Conservation (phyloP, 30 jellyfish, hydroid and myxozoan species). For the Aurelia coerulea region DNA sequence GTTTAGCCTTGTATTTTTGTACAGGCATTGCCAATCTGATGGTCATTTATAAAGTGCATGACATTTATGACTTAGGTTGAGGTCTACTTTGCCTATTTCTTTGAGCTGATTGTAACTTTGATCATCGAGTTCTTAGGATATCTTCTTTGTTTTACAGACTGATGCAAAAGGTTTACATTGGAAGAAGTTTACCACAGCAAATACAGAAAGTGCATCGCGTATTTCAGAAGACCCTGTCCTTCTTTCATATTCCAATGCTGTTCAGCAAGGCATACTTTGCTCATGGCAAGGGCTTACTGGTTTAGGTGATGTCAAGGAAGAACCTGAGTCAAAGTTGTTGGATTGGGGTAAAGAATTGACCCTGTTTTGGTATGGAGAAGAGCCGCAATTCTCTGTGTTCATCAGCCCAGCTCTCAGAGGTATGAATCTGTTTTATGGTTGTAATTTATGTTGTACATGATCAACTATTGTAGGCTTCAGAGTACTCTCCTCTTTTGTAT, state of each 20-base stretch:
- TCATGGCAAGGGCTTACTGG: conserved; percentile 77
- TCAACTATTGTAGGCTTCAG: no score
- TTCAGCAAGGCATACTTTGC: conserved; percentile 78
- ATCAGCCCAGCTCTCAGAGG: conserved; percentile 77
- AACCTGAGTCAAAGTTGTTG: conserved; percentile 36
- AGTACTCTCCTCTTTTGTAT: no score
- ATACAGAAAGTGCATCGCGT: conserved; percentile 39
- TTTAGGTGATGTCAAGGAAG: conserved; percentile 42
- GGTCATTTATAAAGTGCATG: no score
- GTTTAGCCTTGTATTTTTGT: no score
- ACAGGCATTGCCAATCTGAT: no score
- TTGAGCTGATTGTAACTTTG: neutral
- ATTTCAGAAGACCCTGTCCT: conserved; percentile 90
- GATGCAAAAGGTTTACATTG: conserved; percentile 92
- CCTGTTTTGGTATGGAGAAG: conserved; percentile 96
- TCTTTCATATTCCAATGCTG: conserved; percentile 79
- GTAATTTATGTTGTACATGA: no score
- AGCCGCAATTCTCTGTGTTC: conserved; percentile 76
- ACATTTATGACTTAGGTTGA: no score
- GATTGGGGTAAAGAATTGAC: conserved; percentile 76
- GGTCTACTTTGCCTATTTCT: no score
- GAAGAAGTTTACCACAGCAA: conserved; percentile 75
- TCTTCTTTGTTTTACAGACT: conserved; percentile 62
- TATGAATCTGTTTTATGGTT: neutral
- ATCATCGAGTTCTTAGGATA: no score